These are phyloP conservation scores for Montipora efflorescens DNA, from an alignment of 64 coral and sea anemone genomes.

Conservation along the genomic window DNA sequence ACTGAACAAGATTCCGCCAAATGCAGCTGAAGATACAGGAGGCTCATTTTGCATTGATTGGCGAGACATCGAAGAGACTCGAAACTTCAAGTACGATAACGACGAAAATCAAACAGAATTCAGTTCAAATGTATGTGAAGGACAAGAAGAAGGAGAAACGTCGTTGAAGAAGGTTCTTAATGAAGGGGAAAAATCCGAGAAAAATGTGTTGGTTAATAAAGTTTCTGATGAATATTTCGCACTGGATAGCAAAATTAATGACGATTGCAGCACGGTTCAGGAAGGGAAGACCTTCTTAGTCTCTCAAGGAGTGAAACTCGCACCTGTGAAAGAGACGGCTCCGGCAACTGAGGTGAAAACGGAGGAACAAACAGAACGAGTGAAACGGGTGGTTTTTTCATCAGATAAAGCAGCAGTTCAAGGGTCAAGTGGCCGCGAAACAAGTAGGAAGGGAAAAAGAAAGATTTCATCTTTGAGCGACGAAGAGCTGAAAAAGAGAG, in stretches of 20 bases:
- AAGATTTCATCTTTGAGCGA: conserved; percentile 56
- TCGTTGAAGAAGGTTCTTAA: neutral
- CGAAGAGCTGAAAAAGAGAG: conserved; percentile 49
- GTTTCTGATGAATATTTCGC: neutral
- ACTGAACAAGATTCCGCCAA: neutral
- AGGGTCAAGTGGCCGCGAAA: neutral
- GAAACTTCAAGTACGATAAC: conserved; percentile 52
- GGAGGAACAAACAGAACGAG: neutral
- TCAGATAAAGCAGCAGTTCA: neutral
- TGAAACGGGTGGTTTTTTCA: conserved; percentile 11
- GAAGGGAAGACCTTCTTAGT: neutral
- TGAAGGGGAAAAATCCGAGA: neutral
- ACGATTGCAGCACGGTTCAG: neutral
- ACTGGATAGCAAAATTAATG: neutral
- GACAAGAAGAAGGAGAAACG: neutral
- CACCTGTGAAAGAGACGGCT: neutral
- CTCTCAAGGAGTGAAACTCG: neutral
- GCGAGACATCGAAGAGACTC: conserved; percentile 23
- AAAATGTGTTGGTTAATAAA: no score
- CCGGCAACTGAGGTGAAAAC: neutral
- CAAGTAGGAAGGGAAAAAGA: conserved; percentile 9
- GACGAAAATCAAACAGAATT: conserved; percentile 30
- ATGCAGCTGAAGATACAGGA: neutral
- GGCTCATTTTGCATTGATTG: conserved; percentile 30
- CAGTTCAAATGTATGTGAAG: neutral